Evolutionary conservation across 2,888 invertebrate species (phyloP), one percentile per base, ranked within the genome.

Genomic region (Trissoscelio sp.): DNA sequence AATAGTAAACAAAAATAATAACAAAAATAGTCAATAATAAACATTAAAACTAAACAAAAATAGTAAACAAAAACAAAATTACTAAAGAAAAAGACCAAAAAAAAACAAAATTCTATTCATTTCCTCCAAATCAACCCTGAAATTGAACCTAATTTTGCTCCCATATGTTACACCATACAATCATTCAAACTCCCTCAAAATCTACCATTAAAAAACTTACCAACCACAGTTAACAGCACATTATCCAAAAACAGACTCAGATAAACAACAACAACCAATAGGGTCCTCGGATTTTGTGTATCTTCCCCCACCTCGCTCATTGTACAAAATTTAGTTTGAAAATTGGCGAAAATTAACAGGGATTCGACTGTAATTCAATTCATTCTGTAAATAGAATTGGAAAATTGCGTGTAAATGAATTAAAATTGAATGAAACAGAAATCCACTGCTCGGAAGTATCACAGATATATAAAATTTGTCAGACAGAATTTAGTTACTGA

Each of bases 201-300:
- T 7, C 44, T 16, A 6, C 44, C 7, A 16, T 1, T 18, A 2
- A 3, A 16, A 48, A 53, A 92, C 95, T 94, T 92, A 98, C 97
- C 98, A 58, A 98, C 95, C 37, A 97, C 96, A 34, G 97, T 97
- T 53, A 97, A 93, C 18, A 98, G 93, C 81, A 97, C 94, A 92
- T 70, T 98, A 92, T 98, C 97, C 90, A 96, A 92, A 86, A 96
- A 93, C 89, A 96, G 94, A 0, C 96, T 95, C 79, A 95, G 91
- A 90, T 96, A 96, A 64, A 96, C 94, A 79, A 95, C 92, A 20
- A 92, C 84, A 70, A 95, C 93, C 60, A 92, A 87, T 44, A 92
- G 83, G 53, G 91, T 83, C 81, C 92, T 91, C 3, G 89, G 88
- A 73, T 88, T 85, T 80, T 86, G 85, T 16, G 79, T 48, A 22